Percentiles rank a stretch among this genome's conserved stretches.
Conservation (phyloP, 2,888 invertebrate species). For the Trisateles emortualis region DNA sequence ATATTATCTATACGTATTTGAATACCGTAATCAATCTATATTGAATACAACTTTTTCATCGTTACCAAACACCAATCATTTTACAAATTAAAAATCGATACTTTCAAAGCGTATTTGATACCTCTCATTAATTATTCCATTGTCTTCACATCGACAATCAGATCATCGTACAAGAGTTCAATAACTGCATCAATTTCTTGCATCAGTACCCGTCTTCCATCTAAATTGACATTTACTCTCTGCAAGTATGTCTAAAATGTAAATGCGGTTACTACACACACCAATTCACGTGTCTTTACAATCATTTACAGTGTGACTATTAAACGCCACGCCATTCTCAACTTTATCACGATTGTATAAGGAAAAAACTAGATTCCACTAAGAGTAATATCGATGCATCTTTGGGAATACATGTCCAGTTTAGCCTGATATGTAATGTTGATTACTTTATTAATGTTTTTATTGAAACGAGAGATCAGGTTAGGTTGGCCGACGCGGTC, state of each 20-base stretch:
- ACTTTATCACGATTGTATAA: constrained; percentile 54
- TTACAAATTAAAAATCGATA: constrained; percentile 46
- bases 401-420: constrained; percentile 65
- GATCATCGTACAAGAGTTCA: constrained; percentile 75
- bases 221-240: constrained; percentile 85
- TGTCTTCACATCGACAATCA: constrained; percentile 69
- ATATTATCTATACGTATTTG: constrained; percentile 32
- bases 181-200: constrained; percentile 82
- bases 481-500: constrained; percentile 62
- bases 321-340: constrained; percentile 45
- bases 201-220: constrained; percentile 77
- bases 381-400: constrained; percentile 51
- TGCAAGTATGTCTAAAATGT: constrained; percentile 82
- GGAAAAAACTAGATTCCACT: constrained; percentile 47
- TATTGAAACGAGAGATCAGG: constrained; percentile 76
- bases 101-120: constrained; percentile 44
- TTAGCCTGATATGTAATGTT: constrained; percentile 75
- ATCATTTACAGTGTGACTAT: constrained; percentile 35
- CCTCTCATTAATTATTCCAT: constrained; percentile 62
- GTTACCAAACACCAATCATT: constrained; percentile 43
- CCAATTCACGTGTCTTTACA: constrained; percentile 64
- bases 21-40: constrained; percentile 45
- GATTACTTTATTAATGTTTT: constrained; percentile 79
- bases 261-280: constrained; percentile 82
- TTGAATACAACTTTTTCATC: constrained; percentile 33